These are phyloP conservation scores for Octonoba sinensis DNA, from an alignment of 2,888 invertebrate species.

Conservation along the genomic window DNA sequence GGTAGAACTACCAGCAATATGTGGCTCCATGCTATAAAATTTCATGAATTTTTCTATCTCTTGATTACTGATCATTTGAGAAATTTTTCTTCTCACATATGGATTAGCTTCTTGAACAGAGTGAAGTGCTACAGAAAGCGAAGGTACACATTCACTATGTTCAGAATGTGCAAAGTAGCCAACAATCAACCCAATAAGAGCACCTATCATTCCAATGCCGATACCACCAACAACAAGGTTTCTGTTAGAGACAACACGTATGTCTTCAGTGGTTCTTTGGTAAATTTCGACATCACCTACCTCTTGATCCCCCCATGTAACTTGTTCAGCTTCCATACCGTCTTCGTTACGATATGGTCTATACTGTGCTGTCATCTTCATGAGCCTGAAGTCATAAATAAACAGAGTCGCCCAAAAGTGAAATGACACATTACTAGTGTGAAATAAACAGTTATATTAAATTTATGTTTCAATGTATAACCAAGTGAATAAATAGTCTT, in stretches of 20 bases:
- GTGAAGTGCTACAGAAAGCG: slow-evolving; percentile 64
- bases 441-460: neutral
- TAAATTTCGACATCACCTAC: slow-evolving; percentile 66
- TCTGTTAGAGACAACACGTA: slow-evolving; percentile 35
- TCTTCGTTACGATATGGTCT: slow-evolving; percentile 66
- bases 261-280: slow-evolving; percentile 67
- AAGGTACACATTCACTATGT: slow-evolving; percentile 65
- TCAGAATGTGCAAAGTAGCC: slow-evolving; percentile 66
- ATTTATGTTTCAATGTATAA: too few species aligned
- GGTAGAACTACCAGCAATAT: slow-evolving; percentile 65
- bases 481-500: too few species aligned
- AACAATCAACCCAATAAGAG: slow-evolving; percentile 65
- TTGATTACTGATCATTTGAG: slow-evolving; percentile 53
- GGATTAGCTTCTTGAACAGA: slow-evolving; percentile 66
- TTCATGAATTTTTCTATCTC: slow-evolving; percentile 60
- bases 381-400: slow-evolving; percentile 45
- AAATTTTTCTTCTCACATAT: slow-evolving; percentile 65
- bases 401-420: slow-evolving; percentile 17
- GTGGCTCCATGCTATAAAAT: slow-evolving; percentile 61
- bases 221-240: slow-evolving; percentile 62
- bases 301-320: slow-evolving; percentile 67
- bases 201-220: slow-evolving; percentile 60
- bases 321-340: slow-evolving; percentile 64
- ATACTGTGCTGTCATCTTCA: slow-evolving; percentile 65
- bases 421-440: slow-evolving; percentile 22